Evolutionary conservation across 2,888 invertebrate species (phyloP), one percentile per base, ranked within the genome.

Genomic region (Sepiola atlantica): DNA sequence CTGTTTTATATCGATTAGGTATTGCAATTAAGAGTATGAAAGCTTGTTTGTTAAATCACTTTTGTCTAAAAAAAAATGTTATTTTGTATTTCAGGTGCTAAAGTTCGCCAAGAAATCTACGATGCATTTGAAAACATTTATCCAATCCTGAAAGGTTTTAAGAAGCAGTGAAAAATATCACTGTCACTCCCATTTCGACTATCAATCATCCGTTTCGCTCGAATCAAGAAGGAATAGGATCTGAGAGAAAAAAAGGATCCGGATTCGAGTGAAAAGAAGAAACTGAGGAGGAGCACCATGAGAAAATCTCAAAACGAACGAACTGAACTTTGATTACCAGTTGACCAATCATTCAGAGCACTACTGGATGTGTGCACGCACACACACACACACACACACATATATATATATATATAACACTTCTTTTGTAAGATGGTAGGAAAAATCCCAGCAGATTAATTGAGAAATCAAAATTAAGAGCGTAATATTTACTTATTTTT

Each of bases 101-200:
- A 99, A 98, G 98, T 98, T 93, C 98, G 99, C 95, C 98, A 98
- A 96, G 99, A 99, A 97, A 98, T 99, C 92, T 98, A 98, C 97
- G 99, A 99, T 97, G 99, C 99, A 32, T 98, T 99, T 96, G 98
- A 99, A 96, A 99, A 99, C 96, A 99, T 99, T 96, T 99, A 99
- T 97, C 99, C 99, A 0, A 99, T 99, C 97, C 97, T 99, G 95
- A 98, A 98, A 97, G 99, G 99, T 97, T 99, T 99, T 97, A 98
- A 98, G 96, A 99, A 99, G 95, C 96, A 96, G 95, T 96, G 92
- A 92, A 54, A 77, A 77, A 18, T 2, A 0, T 20, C 4, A n/a
- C 18, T n/a, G 77, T n/a, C 32, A 77, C n/a, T 14, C n/a, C 77
- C 77, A n/a, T 77, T 32, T 32, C 14, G 12, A 16, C 77, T 77